A percentile compares a stretch with the other conserved stretches of the same genome.
These are phyloP conservation scores for Oreortyx pictus DNA, from an alignment of 2,797 vertebrate genomes.

Conservation along the genomic window DNA sequence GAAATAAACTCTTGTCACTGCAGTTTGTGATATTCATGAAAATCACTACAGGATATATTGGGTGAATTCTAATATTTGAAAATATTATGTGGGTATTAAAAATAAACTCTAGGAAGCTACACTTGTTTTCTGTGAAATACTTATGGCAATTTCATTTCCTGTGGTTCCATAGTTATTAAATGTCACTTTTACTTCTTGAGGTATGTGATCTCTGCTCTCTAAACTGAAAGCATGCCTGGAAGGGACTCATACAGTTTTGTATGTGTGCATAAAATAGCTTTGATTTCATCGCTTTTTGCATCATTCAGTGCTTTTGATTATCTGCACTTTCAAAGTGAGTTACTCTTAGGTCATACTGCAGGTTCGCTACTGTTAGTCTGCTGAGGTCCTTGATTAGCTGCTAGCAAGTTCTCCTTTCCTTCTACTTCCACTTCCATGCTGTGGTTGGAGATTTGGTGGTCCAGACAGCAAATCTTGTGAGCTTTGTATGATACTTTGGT, in stretches of 20 bases:
- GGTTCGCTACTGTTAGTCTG: not conserved
- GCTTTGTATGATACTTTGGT: not conserved
- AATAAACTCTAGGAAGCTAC: not conserved
- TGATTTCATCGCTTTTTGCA: not conserved
- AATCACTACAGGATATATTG: not conserved
- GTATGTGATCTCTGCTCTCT: not conserved
- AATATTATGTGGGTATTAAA: not conserved
- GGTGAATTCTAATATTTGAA: not conserved
- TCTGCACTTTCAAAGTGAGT: not conserved
- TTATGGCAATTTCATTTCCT: not conserved
- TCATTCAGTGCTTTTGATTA: not conserved
- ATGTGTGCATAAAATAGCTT: not conserved
- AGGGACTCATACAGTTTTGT: not conserved
- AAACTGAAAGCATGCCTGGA: not conserved
- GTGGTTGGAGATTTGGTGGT: not conserved
- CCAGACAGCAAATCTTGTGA: not conserved
- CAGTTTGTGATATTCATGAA: not conserved
- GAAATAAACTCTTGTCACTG: not conserved
- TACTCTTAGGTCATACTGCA: not conserved
- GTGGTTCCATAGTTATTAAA: not conserved
- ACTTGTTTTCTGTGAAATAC: not conserved
- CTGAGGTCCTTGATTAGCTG: not conserved
- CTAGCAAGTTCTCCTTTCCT: not conserved
- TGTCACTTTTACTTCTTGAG: not conserved
- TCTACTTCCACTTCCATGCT: not conserved